These are phyloP conservation scores for Cephus rjabovi DNA, from an alignment of 2,888 invertebrate genomes.

Conservation along the genomic window DNA sequence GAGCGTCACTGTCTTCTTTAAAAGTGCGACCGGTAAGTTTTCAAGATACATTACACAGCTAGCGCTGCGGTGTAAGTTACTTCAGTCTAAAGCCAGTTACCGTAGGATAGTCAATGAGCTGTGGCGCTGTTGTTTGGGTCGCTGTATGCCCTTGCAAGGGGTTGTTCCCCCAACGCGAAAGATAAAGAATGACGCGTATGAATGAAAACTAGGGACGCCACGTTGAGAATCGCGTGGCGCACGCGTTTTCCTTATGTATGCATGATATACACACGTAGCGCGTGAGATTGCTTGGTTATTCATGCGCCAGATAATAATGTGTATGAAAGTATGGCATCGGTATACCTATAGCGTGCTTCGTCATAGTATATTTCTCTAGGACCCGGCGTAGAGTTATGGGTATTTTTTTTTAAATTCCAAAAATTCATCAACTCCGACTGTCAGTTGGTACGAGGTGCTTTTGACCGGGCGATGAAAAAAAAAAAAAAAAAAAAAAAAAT, in stretches of 20 bases:
- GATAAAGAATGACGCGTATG: conserved; percentile 2
- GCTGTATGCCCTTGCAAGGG: neutral
- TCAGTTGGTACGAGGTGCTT: neutral
- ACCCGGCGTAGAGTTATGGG: neutral
- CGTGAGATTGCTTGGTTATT: neutral
- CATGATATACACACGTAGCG: neutral
- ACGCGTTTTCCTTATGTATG: neutral
- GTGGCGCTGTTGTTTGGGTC: conserved; percentile 3
- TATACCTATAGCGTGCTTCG: neutral
- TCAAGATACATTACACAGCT: neutral
- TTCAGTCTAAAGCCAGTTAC: neutral
- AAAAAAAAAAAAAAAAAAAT: neutral
- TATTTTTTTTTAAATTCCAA: neutral
- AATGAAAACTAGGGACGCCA: neutral
- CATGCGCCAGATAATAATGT: neutral
- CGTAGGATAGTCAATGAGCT: neutral
- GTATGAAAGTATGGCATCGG: neutral
- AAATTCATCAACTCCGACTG: neutral
- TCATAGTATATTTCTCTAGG: neutral
- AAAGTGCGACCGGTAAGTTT: neutral
- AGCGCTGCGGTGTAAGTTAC: neutral
- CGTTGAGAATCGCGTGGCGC: neutral
- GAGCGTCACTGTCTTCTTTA: neutral
- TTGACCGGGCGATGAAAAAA: neutral
- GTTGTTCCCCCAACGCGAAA: conserved; percentile 1